Base-by-base conservation (phyloP, 2,113 vertebrate species). In the Leucosticte australis region DNA sequence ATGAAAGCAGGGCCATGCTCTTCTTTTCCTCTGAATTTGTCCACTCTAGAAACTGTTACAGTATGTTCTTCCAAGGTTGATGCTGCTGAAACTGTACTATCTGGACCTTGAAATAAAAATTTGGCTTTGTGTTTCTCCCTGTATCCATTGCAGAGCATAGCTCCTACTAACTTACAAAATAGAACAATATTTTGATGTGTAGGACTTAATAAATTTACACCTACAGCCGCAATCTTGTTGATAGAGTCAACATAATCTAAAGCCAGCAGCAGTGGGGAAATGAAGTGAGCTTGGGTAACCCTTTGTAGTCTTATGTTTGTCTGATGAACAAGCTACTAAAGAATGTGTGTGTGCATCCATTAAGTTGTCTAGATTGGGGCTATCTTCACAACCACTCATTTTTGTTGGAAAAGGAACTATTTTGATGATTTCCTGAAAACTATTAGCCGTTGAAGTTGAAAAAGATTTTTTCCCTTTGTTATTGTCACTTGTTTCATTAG, bases 371-470 rank as follows among this genome's bases (percentile, higher is more conserved):
- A 56, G 77, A 71, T 67, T 75, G 23, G 57, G 46, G 53, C 75
- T 96, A 92, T 96, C 95, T 90, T 93, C 62, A 63, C 44, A 87
- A 50, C 71, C 90, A 94, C 35, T 89, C 80, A 94, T 95, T 96
- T 97, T 95, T 92, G 35, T 91, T 96, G 94, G 92, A 96, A 92
- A 95, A 83, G 76, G 37, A 92, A 53, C 55, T 89, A 57, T 93
- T 92, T 64, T 55, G 64, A 60, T 94, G 83, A 83, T 89, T 96
- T 95, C 87, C 84, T 95, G 85, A 93, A 96, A 86, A 95, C 64
- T 44, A 42, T 82, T 90, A 82, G 53, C 75, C 77, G 83, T 49
- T 89, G 46, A 95, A 87, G 50, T 83, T 74, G 33, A 91, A 95
- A 97, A 81, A 37, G 1, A 6, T 15, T 74, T 89, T 89, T 87